Conservation (phyloP, 2,888 invertebrate genomes). For the Tetramorium bicarinatum region DNA sequence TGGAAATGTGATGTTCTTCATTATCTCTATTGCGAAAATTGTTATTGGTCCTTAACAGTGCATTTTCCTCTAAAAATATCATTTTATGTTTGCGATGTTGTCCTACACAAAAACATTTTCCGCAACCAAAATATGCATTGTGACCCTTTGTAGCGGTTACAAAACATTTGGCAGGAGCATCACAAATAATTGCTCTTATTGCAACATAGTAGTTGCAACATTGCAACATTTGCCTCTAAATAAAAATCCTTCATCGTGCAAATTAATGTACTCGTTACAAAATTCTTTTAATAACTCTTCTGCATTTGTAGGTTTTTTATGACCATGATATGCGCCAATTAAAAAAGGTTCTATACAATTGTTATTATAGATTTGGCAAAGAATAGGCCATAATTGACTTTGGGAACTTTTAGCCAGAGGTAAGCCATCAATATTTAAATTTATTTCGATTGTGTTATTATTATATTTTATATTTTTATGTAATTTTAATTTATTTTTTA, state of each 20-base stretch:
- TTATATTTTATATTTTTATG: no score
- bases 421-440: conserved; percentile 18
- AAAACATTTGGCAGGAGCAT: conserved; percentile 25
- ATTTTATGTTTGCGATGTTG: conserved; percentile 4
- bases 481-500: neutral
- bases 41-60: neutral
- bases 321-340: neutral
- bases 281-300: neutral
- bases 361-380: neutral
- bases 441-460: neutral
- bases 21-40: conserved; percentile 5
- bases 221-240: neutral
- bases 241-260: neutral
- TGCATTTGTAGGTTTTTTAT: neutral
- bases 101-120: conserved; percentile 5
- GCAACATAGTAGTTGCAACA: neutral
- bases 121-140: conserved; percentile 15
- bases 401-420: conserved; percentile 20
- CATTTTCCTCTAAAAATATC: neutral
- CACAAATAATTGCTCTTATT: conserved; percentile 14
- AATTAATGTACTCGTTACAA: neutral
- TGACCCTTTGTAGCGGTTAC: conserved; percentile 8
- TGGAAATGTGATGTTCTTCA: neutral
- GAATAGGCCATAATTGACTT: conserved; percentile 27
- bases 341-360: neutral